phyloP scores from a whole-genome alignment of 2,888 invertebrate genomes.

The Hypolimnas misippus region DNA sequence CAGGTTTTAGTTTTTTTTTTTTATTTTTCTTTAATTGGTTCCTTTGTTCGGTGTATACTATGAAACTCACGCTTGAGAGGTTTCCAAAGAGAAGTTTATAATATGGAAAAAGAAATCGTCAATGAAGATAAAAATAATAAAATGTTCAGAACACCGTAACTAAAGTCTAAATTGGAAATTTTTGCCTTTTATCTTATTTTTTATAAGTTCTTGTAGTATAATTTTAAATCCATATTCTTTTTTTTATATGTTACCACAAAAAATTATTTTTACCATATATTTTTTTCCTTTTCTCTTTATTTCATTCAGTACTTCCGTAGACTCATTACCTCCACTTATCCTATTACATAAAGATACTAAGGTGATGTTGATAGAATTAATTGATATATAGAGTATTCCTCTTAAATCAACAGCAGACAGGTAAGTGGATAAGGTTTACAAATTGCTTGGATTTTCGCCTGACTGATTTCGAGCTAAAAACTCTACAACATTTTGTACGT shows the following conservation, averaged over 20 bases:
- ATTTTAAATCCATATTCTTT: no score
- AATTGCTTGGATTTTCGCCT: conserved; percentile 26
- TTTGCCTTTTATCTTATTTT: no score
- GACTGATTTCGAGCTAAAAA: conserved; percentile 17
- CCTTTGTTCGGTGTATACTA: neutral
- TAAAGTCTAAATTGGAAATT: no score
- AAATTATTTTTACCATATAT: no score
- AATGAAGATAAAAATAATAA: no score
- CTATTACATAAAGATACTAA: neutral
- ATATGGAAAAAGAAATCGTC: no score
- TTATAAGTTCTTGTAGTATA: no score
- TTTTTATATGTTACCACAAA: no score
- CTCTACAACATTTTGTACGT: conserved; percentile 16
- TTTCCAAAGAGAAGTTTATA: no score
- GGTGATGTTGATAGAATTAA: neutral
- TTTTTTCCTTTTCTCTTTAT: neutral
- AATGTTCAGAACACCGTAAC: no score
- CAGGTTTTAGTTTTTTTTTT: conserved; percentile 85
- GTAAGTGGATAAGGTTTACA: conserved; percentile 29
- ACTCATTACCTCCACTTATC: no score
- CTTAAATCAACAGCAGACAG: conserved; percentile 15
- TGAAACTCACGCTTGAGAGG: no score
- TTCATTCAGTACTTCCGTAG: neutral
- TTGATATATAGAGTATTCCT: neutral
- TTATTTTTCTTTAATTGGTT: conserved; percentile 35